Base-by-base conservation (phyloP, 2,888 invertebrate genomes). In the Callosobruchus maculatus region DNA sequence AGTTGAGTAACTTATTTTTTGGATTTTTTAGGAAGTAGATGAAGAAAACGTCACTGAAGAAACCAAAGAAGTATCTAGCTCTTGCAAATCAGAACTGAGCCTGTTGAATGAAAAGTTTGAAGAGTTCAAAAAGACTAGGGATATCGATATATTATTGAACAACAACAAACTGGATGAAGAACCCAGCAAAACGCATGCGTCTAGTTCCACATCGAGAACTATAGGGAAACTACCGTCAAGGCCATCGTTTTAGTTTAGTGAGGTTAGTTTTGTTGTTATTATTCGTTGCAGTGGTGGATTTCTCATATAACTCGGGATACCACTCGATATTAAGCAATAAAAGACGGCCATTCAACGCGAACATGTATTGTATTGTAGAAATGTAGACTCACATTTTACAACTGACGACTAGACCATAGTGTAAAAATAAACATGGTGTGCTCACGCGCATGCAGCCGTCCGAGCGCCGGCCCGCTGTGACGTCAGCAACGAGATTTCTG, bases 21-120 rank as follows among this genome's bases (percentile, higher is more conserved):
- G n/a, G n/a, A n/a, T n/a, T 49, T 86, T 85, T 31, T 87, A 92
- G 90, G 93, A 93, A 87, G 93, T 93, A 21, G 93, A 93, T 81
- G 93, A 93, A 83, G 92, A 92, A 68, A 90, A 89, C 78, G 86
- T 88, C 18, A 89, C 89, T 70, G 89, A 88, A 67, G 82, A 85
- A 72, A 78, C 83, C 26, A 83, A 84, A 67, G 83, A 87, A 73
- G 86, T 89, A 2, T 85, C 88, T 31, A 88, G 88, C 9, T 89
- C 90, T 78, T 49, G 49, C 49, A 86, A 89, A 80, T 88, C 89
- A 0, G 90, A 90, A 83, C 85, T 90, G 66, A 82, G 82, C 71
- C 78, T 86, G 22, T 80, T 86, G 22, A 89, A 89, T 78, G 87
- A 88, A 73, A 89, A 89, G 84, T 91, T 91, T 80, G 90, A 89